Percentiles rank a stretch among this genome's conserved stretches.
phyloP scores from a whole-genome alignment of 2,888 invertebrate species.

The Eugnorisma glareosa region DNA sequence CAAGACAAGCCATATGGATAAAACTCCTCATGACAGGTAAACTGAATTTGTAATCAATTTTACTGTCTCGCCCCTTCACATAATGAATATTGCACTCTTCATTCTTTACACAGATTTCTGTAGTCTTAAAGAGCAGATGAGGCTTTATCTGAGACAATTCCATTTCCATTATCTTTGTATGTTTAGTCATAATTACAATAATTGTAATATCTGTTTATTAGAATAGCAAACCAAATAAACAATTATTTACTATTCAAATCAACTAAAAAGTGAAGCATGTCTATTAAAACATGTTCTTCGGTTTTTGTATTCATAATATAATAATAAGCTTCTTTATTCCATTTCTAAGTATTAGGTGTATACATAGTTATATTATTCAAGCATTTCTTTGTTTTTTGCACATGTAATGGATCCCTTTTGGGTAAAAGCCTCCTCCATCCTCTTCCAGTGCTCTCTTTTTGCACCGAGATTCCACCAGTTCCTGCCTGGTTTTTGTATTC shows the following conservation, averaged over 20 bases:
- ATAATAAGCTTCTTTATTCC: too few relatives aligned
- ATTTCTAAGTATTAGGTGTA: too few relatives aligned
- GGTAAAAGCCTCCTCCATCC: too few relatives aligned
- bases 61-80: neutral
- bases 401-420: too few relatives aligned
- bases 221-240: neutral
- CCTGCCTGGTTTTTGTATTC: constrained; percentile 1
- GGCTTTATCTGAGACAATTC: neutral
- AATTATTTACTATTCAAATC: constrained; percentile 30
- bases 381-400: too few relatives aligned
- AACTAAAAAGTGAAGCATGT: neutral
- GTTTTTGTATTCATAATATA: constrained; percentile 5
- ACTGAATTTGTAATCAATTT: neutral
- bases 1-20: constrained; percentile 1
- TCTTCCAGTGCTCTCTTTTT: too few relatives aligned
- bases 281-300: constrained; percentile 7
- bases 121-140: neutral
- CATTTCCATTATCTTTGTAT: constrained; percentile 14
- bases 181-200: constrained; percentile 20
- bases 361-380: too few relatives aligned
- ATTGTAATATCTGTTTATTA: neutral
- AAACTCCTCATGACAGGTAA: neutral
- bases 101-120: neutral
- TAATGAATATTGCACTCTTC: neutral
- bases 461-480: too few relatives aligned